Evolutionary conservation across 2,797 vertebrate species (phyloP), one percentile per base, ranked within the genome.

Genomic region (Knipowitschia caucasica): DNA sequence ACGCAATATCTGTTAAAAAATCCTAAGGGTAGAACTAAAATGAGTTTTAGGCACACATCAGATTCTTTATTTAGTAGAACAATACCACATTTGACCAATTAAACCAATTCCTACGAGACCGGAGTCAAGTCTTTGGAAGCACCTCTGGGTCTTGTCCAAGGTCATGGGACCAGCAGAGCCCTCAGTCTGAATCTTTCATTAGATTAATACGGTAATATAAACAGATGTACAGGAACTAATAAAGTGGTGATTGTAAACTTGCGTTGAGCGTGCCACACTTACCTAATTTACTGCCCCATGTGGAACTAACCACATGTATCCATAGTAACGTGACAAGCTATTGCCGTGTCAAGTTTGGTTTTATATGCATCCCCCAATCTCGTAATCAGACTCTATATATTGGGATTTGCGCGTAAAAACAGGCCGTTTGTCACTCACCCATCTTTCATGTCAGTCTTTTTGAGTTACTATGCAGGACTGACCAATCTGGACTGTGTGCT

Each of bases 181-280:
- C n/a, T 27, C 42, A 17, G 5, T 26, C 23, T 15, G 14, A 27
- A 44, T 15, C 42, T 26, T 44, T 44, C 42, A 44, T 44, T n/a
- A 44, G 12, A 44, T 26, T 44, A 44, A 44, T 14, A 8, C 25
- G 23, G 23, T 44, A 44, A 44, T 44, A 44, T n/a, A 26, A 15
- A 26, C 23, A 4, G 4, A 24, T 44, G 24, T 9, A 44, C 42
- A 44, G 24, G 42, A 44, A 3, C 23, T 44, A 7, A 27, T 44
- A 44, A 44, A 44, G 12, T 27, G 14, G 42, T 15, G 42, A 25
- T 25, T 44, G 24, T 26, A 44, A 44, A 44, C 24, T 44, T 18
- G 5, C 18, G 18, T 5, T 9, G 36, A 20, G 6, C 36, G 12
- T 15, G 36, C 18, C 2, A 20, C 36, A 12, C 36, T 21, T 39